These are phyloP conservation scores for Seira musarum DNA, from an alignment of 2,888 invertebrate species.

Conservation along the genomic window DNA sequence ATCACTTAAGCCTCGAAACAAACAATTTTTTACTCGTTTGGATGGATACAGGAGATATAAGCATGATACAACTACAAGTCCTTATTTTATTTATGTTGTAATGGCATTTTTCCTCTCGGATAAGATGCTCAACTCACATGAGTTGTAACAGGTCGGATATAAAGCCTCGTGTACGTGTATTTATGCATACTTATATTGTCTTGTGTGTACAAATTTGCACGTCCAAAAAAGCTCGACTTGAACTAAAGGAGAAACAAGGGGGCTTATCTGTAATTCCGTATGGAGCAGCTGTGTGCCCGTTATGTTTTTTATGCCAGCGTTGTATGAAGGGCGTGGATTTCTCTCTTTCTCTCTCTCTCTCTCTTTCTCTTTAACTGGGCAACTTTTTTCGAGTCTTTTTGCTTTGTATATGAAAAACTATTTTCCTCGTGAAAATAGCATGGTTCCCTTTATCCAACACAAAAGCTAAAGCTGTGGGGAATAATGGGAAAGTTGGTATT, in stretches of 20 bases:
- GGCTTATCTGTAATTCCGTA: neutral
- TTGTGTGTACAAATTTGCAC: conserved; percentile 5
- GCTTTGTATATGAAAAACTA: too few relatives aligned
- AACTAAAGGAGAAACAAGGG: neutral
- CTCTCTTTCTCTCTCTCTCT: neutral
- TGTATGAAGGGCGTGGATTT: conserved; percentile 6
- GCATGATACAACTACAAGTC: too few relatives aligned
- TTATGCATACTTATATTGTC: neutral
- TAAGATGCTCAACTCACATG: too few relatives aligned
- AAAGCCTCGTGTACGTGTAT: neutral
- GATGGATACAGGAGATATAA: too few relatives aligned
- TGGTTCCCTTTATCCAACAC: neutral
- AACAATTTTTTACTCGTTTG: too few relatives aligned
- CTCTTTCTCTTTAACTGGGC: too few relatives aligned
- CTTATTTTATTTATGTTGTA: too few relatives aligned
- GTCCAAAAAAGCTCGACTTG: neutral
- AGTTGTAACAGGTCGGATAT: neutral
- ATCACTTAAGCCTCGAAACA: neutral
- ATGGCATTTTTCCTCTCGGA: too few relatives aligned
- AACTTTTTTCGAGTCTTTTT: too few relatives aligned
- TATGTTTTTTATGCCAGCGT: neutral
- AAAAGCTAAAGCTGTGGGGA: neutral
- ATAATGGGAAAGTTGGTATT: neutral
- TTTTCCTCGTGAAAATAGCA: neutral
- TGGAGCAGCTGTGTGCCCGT: neutral